These are phyloP conservation scores for Scytalopus superciliaris DNA, from an alignment of 2,113 vertebrate species.

Conservation along the genomic window DNA sequence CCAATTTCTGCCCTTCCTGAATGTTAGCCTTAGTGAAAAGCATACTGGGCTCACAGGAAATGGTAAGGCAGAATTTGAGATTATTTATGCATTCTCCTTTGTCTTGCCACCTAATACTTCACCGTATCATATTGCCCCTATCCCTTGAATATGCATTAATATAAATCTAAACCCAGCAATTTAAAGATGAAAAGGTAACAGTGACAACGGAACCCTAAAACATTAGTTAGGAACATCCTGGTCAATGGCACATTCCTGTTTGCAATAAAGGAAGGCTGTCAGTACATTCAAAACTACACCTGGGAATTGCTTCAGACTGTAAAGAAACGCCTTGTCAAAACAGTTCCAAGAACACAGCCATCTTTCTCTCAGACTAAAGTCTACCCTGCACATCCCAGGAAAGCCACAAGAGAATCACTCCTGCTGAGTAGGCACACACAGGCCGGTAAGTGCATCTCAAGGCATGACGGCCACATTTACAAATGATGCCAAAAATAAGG, in stretches of 20 bases:
- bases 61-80: background rate
- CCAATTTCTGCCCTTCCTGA: background rate
- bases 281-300: background rate
- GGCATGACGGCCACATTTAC: background rate
- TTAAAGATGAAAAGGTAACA: background rate
- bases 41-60: background rate
- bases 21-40: background rate
- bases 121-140: background rate
- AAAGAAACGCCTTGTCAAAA: background rate
- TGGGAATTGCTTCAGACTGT: background rate
- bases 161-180: background rate
- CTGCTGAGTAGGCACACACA: background rate
- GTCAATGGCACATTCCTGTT: background rate
- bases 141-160: background rate
- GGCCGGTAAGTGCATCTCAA: background rate
- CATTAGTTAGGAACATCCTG: background rate
- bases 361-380: background rate
- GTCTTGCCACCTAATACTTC: background rate
- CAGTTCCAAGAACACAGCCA: background rate
- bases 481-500: background rate
- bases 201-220: background rate
- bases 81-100: background rate
- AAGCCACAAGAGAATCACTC: background rate
- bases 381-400: background rate
- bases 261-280: background rate